Conservation (phyloP, 1,140 invertebrate species). For the Heliothis subflexa region DNA sequence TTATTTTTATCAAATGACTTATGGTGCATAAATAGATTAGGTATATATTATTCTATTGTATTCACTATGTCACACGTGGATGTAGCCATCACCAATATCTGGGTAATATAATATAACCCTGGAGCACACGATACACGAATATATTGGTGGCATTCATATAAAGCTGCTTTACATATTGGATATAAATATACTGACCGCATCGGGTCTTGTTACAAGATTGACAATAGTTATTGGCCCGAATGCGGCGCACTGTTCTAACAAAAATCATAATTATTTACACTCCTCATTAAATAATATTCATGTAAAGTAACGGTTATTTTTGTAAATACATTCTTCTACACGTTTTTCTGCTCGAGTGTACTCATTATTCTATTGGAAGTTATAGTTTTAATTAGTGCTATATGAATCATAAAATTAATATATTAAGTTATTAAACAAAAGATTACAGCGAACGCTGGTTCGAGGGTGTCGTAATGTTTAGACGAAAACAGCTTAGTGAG, state of each 20-base stretch:
- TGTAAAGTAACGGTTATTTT: conserved; percentile 38
- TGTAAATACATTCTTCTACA: conserved; percentile 48
- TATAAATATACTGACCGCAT: no score
- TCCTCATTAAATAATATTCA: background rate
- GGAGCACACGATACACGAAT: background rate
- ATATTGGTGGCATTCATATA: background rate
- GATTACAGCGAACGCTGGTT: conserved; percentile 56
- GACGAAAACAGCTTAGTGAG: conserved; percentile 5
- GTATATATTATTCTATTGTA: conserved; percentile 47
- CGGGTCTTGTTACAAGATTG: background rate
- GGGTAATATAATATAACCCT: conserved; percentile 1
- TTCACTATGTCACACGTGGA: conserved; percentile 38
- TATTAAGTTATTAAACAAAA: conserved; percentile 51
- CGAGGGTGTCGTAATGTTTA: conserved; percentile 9
- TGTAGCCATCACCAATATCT: conserved; percentile 25
- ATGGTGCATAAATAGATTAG: conserved; percentile 71
- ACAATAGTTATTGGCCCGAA: background rate
- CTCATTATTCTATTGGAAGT: conserved; percentile 38
- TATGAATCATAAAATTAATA: conserved; percentile 42
- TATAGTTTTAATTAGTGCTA: conserved; percentile 44
- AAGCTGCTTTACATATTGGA: no score
- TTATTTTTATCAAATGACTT: conserved; percentile 55
- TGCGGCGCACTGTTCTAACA: background rate
- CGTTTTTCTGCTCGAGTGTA: conserved; percentile 33
- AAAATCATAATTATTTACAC: background rate